Conservation (phyloP, 1,140 invertebrate species). For the Aphaenogaster ashmeadi region DNA sequence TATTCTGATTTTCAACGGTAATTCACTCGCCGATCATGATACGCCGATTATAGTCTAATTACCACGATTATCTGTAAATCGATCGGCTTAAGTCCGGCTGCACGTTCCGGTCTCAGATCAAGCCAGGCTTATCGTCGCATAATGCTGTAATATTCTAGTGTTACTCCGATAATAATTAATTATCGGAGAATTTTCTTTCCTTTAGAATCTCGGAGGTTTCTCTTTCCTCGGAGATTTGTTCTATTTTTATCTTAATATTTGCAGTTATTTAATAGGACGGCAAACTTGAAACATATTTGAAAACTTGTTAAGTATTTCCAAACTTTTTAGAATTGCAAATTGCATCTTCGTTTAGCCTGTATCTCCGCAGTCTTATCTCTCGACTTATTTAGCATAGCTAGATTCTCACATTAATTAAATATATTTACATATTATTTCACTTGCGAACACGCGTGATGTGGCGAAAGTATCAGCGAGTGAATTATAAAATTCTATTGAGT, state of each 20-base stretch:
- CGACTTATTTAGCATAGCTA: neutral
- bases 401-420: neutral
- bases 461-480: neutral
- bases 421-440: conserved; percentile 5
- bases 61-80: conserved; percentile 18
- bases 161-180: neutral
- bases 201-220: neutral
- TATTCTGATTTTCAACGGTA: conserved; percentile 20
- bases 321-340: neutral
- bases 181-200: neutral
- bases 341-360: neutral
- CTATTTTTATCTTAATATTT: neutral
- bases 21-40: conserved; percentile 17
- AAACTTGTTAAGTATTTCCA: neutral
- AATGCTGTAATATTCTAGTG: conserved; percentile 4
- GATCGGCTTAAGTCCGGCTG: conserved; percentile 6
- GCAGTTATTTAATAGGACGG: neutral
- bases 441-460: neutral
- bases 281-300: neutral
- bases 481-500: neutral
- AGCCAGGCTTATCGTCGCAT: neutral
- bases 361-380: neutral
- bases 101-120: neutral
- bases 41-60: conserved; percentile 28
- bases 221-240: neutral